These are phyloP conservation scores for Anthopleura xanthogrammica DNA, from an alignment of 92 coral and sea anemone genomes.

Conservation along the genomic window DNA sequence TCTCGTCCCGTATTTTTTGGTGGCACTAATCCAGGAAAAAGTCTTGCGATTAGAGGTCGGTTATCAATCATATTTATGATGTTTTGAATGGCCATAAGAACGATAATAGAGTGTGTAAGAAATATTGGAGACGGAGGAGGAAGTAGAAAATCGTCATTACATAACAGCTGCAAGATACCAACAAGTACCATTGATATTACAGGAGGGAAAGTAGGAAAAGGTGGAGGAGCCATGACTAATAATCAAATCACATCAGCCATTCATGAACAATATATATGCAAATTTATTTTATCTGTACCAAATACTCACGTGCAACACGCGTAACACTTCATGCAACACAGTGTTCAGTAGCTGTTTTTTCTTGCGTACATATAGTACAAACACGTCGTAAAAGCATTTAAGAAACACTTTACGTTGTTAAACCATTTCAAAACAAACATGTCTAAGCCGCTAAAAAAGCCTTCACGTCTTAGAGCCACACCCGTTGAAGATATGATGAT, in stretches of 20 bases:
- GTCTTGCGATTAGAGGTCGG: slow-evolving; percentile 14
- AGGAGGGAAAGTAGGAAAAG: slow-evolving; percentile 12
- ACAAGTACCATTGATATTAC: slow-evolving; percentile 12
- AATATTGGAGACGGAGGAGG: slow-evolving; percentile 23
- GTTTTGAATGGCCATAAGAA: background rate
- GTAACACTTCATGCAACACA: too few species aligned
- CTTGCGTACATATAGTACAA: too few species aligned
- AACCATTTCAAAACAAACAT: background rate
- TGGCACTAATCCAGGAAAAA: slow-evolving; percentile 14
- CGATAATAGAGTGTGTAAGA: slow-evolving; percentile 4
- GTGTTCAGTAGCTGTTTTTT: too few species aligned
- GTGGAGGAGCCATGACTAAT: slow-evolving; percentile 11
- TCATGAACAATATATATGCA: background rate
- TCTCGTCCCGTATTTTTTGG: slow-evolving; percentile 24
- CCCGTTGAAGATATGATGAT: background rate
- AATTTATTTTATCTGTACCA: background rate
- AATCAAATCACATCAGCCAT: too few species aligned
- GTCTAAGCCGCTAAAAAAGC: background rate
- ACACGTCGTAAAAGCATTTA: background rate
- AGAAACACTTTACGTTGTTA: background rate
- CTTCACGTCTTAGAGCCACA: background rate
- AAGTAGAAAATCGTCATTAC: background rate
- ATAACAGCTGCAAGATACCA: background rate
- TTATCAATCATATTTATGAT: background rate
- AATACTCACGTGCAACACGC: slow-evolving; percentile 11